Evolutionary conservation across 2,888 invertebrate species (phyloP).

Genomic region (Caenorhabditis sp.): DNA sequence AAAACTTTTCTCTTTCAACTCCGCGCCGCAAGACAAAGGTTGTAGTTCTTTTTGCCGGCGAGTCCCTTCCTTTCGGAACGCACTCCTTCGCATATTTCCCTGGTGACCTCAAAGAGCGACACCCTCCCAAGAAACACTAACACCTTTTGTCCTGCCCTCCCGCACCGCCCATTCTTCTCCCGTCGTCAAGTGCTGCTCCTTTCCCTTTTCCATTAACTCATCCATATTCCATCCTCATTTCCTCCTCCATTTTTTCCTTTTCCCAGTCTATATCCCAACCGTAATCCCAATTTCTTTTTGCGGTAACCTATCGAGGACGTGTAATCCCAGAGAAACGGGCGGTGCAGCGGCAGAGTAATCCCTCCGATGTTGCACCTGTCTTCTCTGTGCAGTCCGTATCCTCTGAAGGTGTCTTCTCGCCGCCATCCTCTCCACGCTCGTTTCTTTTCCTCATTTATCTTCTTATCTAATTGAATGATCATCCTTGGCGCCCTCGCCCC

Average conservation of each 20-base stretch:
- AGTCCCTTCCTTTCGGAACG: not conserved
- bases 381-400: slow-evolving; percentile 4
- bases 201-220: slow-evolving; percentile 1
- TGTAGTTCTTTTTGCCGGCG: not conserved
- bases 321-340: slow-evolving; percentile 32
- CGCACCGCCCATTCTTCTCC: not conserved
- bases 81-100: slow-evolving; percentile 28
- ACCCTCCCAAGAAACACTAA: slow-evolving; percentile 14
- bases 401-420: slow-evolving; percentile 33
- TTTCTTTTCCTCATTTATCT: slow-evolving; percentile 17
- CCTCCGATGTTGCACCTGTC: slow-evolving; percentile 41
- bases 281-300: slow-evolving; percentile 14
- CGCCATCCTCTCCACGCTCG: too few species aligned
- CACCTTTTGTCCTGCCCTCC: slow-evolving; percentile 25
- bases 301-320: slow-evolving; percentile 17
- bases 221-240: too few species aligned
- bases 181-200: slow-evolving; percentile 18
- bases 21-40: too few species aligned
- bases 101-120: slow-evolving; percentile 10
- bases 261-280: not conserved
- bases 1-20: not conserved
- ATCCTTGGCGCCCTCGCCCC: slow-evolving; percentile 36
- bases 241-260: not conserved
- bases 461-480: slow-evolving; percentile 57
- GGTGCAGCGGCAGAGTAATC: slow-evolving; percentile 31